Conservation (phyloP, 2,888 invertebrate species). For the Thymelicus acteon region DNA sequence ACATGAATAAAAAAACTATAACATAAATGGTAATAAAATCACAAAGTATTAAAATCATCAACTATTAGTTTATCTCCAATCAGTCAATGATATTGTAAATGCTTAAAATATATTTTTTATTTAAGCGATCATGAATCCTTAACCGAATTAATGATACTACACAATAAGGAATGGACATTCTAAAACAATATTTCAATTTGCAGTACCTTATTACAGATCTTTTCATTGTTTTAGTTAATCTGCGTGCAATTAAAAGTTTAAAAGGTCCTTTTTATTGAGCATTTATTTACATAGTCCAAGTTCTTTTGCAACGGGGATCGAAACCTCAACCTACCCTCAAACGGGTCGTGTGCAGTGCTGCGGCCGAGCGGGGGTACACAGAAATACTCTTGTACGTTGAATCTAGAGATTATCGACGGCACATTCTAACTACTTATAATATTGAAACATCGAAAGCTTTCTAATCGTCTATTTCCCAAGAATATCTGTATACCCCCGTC, state of each 20-base stretch:
- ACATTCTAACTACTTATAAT: constrained; percentile 50
- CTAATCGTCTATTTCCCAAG: constrained; percentile 44
- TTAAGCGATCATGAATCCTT: constrained; percentile 52
- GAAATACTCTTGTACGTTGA: constrained; percentile 42
- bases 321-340: constrained; percentile 45
- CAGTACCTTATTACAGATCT: constrained; percentile 53
- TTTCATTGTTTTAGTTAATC: constrained; percentile 50
- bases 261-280: constrained; percentile 70
- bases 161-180: constrained; percentile 76
- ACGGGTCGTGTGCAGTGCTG: constrained; percentile 47
- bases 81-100: constrained; percentile 67
- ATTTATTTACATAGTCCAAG: constrained; percentile 51
- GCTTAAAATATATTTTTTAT: constrained; percentile 59
- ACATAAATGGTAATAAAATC: constrained; percentile 53
- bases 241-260: constrained; percentile 78
- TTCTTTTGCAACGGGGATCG: constrained; percentile 38
- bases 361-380: constrained; percentile 42
- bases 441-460: constrained; percentile 54
- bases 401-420: constrained; percentile 41
- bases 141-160: constrained; percentile 64
- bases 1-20: constrained; percentile 57
- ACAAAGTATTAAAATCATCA: constrained; percentile 54
- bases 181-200: constrained; percentile 54
- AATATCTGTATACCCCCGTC: constrained; percentile 45
- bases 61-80: constrained; percentile 58